Evolutionary conservation across 2,797 vertebrate genomes (phyloP).

Genomic region (Dryobates pubescens): DNA sequence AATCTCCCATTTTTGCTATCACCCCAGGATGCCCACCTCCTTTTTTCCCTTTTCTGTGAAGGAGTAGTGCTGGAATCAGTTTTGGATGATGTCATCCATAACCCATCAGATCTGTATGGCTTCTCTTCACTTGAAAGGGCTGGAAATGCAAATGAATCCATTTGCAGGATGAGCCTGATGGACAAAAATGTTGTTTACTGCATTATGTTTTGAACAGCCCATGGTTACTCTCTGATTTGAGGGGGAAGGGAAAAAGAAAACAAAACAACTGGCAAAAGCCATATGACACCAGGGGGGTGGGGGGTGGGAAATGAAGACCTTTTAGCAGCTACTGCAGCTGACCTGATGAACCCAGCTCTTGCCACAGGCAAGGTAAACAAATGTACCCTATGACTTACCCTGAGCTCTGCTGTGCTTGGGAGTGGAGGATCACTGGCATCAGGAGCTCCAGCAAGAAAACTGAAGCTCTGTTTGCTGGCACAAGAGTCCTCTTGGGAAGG

Average conservation of each 20-base stretch:
- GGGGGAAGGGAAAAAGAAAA: too few relatives aligned
- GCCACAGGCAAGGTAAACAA: constrained; percentile 63
- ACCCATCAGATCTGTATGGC: constrained; percentile 17
- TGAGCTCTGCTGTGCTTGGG: not conserved
- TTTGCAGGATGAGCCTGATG: constrained; percentile 46
- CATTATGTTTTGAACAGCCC: constrained; percentile 46
- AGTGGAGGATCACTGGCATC: constrained; percentile 24
- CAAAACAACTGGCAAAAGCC: not conserved
- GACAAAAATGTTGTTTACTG: constrained; percentile 59
- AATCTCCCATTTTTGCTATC: not conserved
- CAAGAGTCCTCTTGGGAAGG: constrained; percentile 52
- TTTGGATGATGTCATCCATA: constrained; percentile 27
- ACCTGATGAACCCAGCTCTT: constrained; percentile 46
- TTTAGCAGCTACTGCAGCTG: constrained; percentile 46
- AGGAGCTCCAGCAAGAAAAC: constrained; percentile 26
- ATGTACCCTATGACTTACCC: constrained; percentile 57
- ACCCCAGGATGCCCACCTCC: not conserved
- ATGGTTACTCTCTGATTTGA: constrained; percentile 16
- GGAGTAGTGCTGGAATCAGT: not conserved
- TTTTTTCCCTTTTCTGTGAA: not conserved
- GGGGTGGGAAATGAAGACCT: not conserved
- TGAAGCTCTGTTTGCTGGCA: constrained; percentile 18
- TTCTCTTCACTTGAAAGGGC: constrained; percentile 40
- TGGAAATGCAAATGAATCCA: constrained; percentile 65
- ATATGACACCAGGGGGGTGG: not conserved